phyloP scores from a whole-genome alignment of 2,888 invertebrate genomes.

The Drosophila crucigera region DNA sequence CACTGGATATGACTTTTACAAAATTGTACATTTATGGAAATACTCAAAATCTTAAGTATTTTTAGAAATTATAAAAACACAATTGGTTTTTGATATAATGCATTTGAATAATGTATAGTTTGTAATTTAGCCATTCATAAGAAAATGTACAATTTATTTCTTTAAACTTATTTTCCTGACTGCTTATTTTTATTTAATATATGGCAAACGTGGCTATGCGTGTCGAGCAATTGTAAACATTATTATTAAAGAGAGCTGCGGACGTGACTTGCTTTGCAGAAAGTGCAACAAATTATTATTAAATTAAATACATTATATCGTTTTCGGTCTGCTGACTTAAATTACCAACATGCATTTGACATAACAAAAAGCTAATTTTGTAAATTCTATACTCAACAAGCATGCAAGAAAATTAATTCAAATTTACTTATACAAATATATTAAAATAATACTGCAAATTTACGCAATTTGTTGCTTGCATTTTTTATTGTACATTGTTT shows the following conservation, averaged over 20 bases:
- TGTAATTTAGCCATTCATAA: background rate
- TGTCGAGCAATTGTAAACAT: constrained; percentile 3
- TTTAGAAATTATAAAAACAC: background rate
- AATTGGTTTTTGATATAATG: background rate
- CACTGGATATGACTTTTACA: background rate
- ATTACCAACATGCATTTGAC: constrained; percentile 17
- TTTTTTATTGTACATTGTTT: constrained; percentile 13
- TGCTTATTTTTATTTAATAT: background rate
- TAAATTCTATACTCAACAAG: constrained; percentile 12
- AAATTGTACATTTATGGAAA: background rate
- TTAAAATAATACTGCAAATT: constrained; percentile 9
- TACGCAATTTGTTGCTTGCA: constrained; percentile 12
- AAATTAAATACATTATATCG: background rate
- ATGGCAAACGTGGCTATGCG: background rate
- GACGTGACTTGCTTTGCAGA: constrained; percentile 3
- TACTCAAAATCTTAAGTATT: background rate
- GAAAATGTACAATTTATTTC: background rate
- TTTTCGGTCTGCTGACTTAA: background rate
- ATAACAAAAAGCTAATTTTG: constrained; percentile 5
- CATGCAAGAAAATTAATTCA: constrained; percentile 9
- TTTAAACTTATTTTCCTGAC: background rate
- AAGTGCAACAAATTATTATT: background rate
- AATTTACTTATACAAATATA: background rate
- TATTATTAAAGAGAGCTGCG: background rate
- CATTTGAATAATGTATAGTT: background rate